Evolutionary conservation across 2,888 invertebrate species (phyloP).

Genomic region (Tribolium freemani): DNA sequence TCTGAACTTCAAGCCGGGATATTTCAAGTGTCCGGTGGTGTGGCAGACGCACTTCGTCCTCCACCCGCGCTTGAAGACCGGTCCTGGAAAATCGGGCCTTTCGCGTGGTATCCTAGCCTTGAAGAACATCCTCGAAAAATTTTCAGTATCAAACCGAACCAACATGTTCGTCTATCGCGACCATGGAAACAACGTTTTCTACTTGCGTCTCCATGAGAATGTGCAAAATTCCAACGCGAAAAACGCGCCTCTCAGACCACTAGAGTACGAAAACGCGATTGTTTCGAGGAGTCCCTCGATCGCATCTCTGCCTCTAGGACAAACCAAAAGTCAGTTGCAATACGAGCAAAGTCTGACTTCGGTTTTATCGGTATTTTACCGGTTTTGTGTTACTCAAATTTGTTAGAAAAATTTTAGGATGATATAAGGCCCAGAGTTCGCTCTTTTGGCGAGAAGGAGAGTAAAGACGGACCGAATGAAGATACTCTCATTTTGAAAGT

Average conservation of each 20-base stretch:
- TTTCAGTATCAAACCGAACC: slow-evolving; percentile 79
- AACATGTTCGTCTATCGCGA: slow-evolving; percentile 86
- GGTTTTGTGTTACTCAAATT: not conserved
- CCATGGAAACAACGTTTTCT: slow-evolving; percentile 74
- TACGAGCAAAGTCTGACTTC: slow-evolving; percentile 63
- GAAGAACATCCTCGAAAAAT: slow-evolving; percentile 76
- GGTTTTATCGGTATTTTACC: slow-evolving; percentile 57
- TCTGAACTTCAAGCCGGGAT: slow-evolving; percentile 74
- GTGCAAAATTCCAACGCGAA: slow-evolving; percentile 58
- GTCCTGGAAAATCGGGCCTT: slow-evolving; percentile 73
- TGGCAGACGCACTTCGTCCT: slow-evolving; percentile 79
- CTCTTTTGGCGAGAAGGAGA: slow-evolving; percentile 73
- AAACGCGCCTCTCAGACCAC: slow-evolving; percentile 57
- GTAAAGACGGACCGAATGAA: slow-evolving; percentile 69
- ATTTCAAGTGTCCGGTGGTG: slow-evolving; percentile 81
- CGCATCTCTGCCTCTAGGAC: slow-evolving; percentile 67
- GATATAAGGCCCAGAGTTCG: slow-evolving; percentile 72
- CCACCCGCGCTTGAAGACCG: slow-evolving; percentile 79
- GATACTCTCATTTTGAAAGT: slow-evolving; percentile 78
- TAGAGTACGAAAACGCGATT: slow-evolving; percentile 63
- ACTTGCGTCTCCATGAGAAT: slow-evolving; percentile 69
- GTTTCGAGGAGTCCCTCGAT: slow-evolving; percentile 71
- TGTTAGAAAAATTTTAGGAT: slow-evolving; percentile 51
- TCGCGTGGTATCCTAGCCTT: slow-evolving; percentile 76
- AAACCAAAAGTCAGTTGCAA: slow-evolving; percentile 60